phyloP scores from a whole-genome alignment of 2,797 vertebrate species.

The Kryptolebias ocellatus region DNA sequence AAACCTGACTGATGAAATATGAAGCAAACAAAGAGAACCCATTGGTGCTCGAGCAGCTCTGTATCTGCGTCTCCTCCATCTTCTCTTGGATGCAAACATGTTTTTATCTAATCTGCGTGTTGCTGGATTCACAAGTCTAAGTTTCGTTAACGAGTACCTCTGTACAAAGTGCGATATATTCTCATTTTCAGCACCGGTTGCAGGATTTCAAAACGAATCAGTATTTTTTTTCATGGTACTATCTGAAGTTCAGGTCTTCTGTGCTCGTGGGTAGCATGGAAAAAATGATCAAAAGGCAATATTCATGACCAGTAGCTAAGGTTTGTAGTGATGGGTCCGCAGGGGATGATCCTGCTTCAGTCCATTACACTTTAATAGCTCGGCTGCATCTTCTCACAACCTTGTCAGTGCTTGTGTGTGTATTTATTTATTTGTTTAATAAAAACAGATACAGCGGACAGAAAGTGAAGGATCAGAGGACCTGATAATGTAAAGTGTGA shows the following conservation, averaged over 20 bases:
- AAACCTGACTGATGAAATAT: constrained; percentile 33
- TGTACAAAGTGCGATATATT: neutral
- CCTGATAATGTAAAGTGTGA: no score
- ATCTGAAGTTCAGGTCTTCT: constrained; percentile 33
- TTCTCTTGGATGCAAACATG: constrained; percentile 7
- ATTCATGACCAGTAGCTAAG: constrained; percentile 58
- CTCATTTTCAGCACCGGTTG: neutral
- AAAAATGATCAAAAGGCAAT: constrained; percentile 66
- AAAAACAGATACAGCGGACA: constrained; percentile 8
- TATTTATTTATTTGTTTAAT: constrained; percentile 5
- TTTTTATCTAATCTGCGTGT: constrained; percentile 11
- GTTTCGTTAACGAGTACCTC: neutral
- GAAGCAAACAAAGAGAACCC: constrained; percentile 11
- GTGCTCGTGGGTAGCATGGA: constrained; percentile 22
- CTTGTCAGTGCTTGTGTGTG: constrained; percentile 7
- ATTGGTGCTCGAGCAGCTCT: constrained; percentile 6
- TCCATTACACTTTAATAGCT: constrained; percentile 39
- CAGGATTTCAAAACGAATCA: constrained; percentile 1
- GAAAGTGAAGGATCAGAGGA: neutral
- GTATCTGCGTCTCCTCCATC: constrained; percentile 4
- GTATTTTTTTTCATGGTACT: constrained; percentile 2
- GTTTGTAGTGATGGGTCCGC: constrained; percentile 25
- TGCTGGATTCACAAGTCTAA: neutral
- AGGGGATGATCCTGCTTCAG: constrained; percentile 43
- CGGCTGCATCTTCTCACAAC: constrained; percentile 13